Evolutionary conservation across 2,113 vertebrate genomes (phyloP).

Genomic region (Vidua chalybeata): DNA sequence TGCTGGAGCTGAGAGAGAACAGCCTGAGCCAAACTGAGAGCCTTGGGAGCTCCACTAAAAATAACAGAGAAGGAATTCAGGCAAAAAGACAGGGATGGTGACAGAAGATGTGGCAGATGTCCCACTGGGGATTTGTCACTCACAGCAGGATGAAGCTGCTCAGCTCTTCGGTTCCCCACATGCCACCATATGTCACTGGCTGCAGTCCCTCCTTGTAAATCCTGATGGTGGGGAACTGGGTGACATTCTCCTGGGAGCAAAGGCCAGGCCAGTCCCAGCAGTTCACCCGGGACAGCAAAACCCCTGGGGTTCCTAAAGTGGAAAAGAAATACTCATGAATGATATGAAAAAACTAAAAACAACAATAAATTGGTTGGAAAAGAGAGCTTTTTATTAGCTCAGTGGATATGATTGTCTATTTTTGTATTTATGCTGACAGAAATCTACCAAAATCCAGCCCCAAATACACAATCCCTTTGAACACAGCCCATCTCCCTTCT

Average conservation of each 20-base stretch:
- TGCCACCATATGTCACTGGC: slow-evolving; percentile 77
- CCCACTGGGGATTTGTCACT: slow-evolving; percentile 58
- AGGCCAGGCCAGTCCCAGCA: slow-evolving; percentile 90
- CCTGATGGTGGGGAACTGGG: slow-evolving; percentile 81
- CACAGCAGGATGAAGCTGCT: slow-evolving; percentile 87
- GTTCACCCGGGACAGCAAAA: slow-evolving; percentile 80
- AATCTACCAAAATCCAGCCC: background rate
- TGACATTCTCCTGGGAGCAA: slow-evolving; percentile 82
- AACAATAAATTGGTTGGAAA: background rate
- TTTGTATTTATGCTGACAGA: background rate
- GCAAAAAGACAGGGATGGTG: background rate
- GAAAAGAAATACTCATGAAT: background rate
- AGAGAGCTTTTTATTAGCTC: background rate
- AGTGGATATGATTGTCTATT: background rate
- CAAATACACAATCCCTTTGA: background rate
- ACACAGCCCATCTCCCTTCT: background rate
- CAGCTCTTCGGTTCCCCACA: slow-evolving; percentile 83
- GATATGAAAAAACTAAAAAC: background rate
- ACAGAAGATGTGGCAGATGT: background rate
- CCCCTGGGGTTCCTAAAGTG: slow-evolving; percentile 43
- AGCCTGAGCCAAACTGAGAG: background rate
- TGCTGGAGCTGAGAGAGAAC: background rate
- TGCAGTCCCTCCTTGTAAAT: slow-evolving; percentile 72
- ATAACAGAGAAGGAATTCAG: background rate
- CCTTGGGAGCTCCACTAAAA: background rate